Evolutionary conservation across 2,888 invertebrate species (phyloP), one percentile per base, ranked within the genome.

Genomic region (Latrodectus elegans): DNA sequence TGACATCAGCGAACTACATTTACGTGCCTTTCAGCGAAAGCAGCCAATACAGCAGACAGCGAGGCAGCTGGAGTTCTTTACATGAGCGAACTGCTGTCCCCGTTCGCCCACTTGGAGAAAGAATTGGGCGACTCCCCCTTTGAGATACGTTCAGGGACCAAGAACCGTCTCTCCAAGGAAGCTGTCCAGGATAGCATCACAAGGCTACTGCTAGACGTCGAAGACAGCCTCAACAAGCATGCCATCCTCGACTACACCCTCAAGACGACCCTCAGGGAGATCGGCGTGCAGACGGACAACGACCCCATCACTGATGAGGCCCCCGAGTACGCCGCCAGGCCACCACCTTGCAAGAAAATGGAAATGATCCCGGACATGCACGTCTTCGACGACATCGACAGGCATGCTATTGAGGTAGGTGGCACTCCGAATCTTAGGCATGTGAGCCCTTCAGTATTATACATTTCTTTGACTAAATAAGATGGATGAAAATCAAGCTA

Each of bases 231-330:
- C 10, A 67, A 17, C 12, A 65, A 64, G 15, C 84, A 81, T 80
- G 79, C 80, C 55, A 68, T 83, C 22, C 71, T 80, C 17, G 89
- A 89, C 49, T 75, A 72, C 26, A n/a, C 15, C 26, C 51, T 81
- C 9, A 82, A 74, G 70, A 67, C 75, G 10, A 78, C 75, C 38
- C 85, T 89, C 77, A 78, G 89, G 49, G 90, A 91, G 74, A 90
- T 90, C 38, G 90, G 90, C 26, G 89, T 91, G 15, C 91, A 91
- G 89, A 91, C 91, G 0, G 90, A 91, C 73, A 91, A 91, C 82
- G 91, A 91, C 73, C 90, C 90, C 14, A 84, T 91, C 60, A 91
- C 91, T 1, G 91, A 91, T 70, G 91, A 91, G 71, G 89, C 91
- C 1, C 91, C 91, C 8, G 91, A 91, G 73, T 91, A 90, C 75